These are phyloP conservation scores for Limnephilus auricula DNA, from an alignment of 2,888 invertebrate genomes.

Conservation along the genomic window DNA sequence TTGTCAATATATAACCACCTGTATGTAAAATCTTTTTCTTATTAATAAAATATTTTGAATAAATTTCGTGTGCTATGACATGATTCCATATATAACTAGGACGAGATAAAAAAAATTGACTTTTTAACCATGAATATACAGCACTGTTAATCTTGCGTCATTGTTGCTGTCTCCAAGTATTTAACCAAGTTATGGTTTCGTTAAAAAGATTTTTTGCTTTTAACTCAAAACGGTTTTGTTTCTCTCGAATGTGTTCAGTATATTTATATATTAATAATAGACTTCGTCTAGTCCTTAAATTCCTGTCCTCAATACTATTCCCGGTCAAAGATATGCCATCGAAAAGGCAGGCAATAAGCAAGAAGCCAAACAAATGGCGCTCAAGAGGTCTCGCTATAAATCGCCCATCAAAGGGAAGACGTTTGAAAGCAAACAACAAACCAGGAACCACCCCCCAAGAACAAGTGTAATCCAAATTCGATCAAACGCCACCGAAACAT, in stretches of 20 bases:
- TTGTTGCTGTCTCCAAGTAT: neutral
- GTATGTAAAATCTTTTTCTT: no score
- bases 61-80: neutral
- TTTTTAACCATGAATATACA: neutral
- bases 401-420: constrained; percentile 51
- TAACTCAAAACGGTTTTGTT: no score
- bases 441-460: constrained; percentile 21
- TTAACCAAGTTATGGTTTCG: neutral
- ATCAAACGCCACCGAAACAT: constrained; percentile 64
- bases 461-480: constrained; percentile 65
- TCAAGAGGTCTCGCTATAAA: constrained; percentile 39
- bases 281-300: neutral
- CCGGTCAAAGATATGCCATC: neutral
- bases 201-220: no score
- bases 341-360: neutral
- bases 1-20: no score
- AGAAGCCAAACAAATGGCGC: neutral
- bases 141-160: no score
- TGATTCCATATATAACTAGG: neutral
- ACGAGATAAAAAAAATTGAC: neutral
- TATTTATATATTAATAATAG: neutral
- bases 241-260: no score
- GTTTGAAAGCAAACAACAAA: constrained; percentile 32
- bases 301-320: neutral
- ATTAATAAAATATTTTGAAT: neutral